Evolutionary conservation across 2,113 vertebrate genomes (phyloP), one percentile per base, ranked within the genome.

Genomic region (Pao palembangensis): DNA sequence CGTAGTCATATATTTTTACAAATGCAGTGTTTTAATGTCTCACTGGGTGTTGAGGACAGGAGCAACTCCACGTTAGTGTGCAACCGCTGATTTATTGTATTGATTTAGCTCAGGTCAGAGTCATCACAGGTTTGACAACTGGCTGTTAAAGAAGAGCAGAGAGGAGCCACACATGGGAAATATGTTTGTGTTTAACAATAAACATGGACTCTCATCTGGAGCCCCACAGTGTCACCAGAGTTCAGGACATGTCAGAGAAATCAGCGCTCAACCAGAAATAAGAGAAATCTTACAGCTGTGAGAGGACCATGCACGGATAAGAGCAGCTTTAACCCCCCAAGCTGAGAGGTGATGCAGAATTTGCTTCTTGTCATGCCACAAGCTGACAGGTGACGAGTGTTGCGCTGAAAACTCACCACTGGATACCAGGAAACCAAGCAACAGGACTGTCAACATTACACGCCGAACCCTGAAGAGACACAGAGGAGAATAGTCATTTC

Each of bases 331-430:
- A 14, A 17, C 43, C 1, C 14, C 5, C 3, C 13, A 44, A 44
- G 43, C 43, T 15, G 43, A 44, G 43, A 44, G 15, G 14, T 6
- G 43, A 38, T 38, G 34, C 8, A 38, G 34, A 8, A 12, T 38
- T 38, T 38, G 34, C 44, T 47, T 16, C 15, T 47, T 17, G 20
- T 23, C 50, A 15, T 25, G 18, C 18, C 10, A 19, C 48, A 21
- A 50, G 7, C 18, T 12, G 10, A 3, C 17, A 8, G 48, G 3
- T 18, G 15, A 63, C 19, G 25, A 11, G 4, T 55, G 52, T 53
- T 51, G 53, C 18, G 44, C 8, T n/a, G 6, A 25, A 21, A 56
- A 83, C 91, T 88, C 71, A 92, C 91, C 87, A 15, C 54, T 61
- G 34, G 67, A 72, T 54, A 69, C 11, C 67, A 88, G 61, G 55